These are phyloP conservation scores for Sebastes kiyomatsui DNA, from an alignment of 2,797 vertebrate genomes.

Conservation along the genomic window DNA sequence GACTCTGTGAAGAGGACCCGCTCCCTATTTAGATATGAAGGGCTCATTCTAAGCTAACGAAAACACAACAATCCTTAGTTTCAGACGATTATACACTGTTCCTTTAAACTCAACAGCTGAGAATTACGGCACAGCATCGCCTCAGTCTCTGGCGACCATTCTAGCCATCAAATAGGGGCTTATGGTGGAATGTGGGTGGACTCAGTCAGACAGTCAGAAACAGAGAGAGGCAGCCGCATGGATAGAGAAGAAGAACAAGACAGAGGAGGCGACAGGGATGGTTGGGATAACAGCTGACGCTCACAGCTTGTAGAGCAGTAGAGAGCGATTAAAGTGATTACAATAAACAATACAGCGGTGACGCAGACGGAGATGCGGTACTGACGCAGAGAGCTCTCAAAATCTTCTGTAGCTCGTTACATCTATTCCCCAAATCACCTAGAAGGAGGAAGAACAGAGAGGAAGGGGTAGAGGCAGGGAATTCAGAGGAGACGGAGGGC, in stretches of 20 bases:
- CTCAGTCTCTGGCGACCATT: slow-evolving; percentile 40
- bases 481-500: neutral
- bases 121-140: neutral
- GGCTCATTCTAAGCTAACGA: too few relatives aligned
- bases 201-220: slow-evolving; percentile 35
- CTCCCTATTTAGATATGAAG: too few relatives aligned
- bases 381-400: slow-evolving; percentile 79
- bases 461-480: neutral
- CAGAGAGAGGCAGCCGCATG: slow-evolving; percentile 18
- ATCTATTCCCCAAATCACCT: slow-evolving; percentile 81
- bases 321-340: slow-evolving; percentile 83
- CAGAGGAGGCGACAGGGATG: slow-evolving; percentile 28
- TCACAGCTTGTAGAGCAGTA: slow-evolving; percentile 83
- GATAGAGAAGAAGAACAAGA: slow-evolving; percentile 28
- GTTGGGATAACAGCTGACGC: slow-evolving; percentile 63
- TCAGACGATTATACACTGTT: too few relatives aligned
- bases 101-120: neutral
- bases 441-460: neutral
- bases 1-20: too few relatives aligned
- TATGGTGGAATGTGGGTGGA: slow-evolving; percentile 45
- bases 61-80: too few relatives aligned
- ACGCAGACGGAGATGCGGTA: slow-evolving; percentile 82
- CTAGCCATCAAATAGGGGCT: slow-evolving; percentile 41
- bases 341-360: slow-evolving; percentile 78
- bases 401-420: slow-evolving; percentile 84